A percentile compares a stretch with the other conserved stretches of the same genome.
These are phyloP conservation scores for Steatornis caripensis DNA, from an alignment of 2,113 vertebrate species.

Conservation along the genomic window DNA sequence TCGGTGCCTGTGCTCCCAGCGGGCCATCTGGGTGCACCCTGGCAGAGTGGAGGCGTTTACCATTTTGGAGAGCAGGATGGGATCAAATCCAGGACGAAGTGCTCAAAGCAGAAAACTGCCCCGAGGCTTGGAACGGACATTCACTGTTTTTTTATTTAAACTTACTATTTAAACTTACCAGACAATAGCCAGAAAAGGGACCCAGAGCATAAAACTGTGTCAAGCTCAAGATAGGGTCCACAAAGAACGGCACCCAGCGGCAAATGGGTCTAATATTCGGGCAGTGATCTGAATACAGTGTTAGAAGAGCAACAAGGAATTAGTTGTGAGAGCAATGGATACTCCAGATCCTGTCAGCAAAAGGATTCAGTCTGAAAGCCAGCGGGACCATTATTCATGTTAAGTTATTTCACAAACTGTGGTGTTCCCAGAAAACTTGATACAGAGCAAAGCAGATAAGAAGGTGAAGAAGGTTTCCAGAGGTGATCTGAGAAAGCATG, in stretches of 20 bases:
- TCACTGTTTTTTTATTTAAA: background rate
- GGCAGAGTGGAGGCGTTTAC: background rate
- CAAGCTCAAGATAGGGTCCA: background rate
- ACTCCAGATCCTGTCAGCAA: background rate
- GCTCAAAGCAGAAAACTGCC: background rate
- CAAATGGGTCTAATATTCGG: background rate
- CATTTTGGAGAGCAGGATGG: background rate
- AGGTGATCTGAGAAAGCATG: background rate
- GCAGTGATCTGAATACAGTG: background rate
- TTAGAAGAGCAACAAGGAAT: background rate
- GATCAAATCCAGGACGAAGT: background rate
- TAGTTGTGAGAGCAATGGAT: background rate
- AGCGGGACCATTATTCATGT: background rate
- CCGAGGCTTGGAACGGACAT: background rate
- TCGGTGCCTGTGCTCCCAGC: fast-evolving
- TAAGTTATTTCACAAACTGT: background rate
- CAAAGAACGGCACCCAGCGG: background rate
- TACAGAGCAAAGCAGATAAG: slow-evolving; percentile 26
- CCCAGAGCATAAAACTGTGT: background rate
- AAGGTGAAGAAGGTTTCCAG: slow-evolving; percentile 10
- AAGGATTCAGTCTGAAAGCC: slow-evolving; percentile 11
- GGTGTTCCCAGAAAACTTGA: slow-evolving; percentile 12
- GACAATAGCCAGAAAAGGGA: background rate
- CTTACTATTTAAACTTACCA: background rate
- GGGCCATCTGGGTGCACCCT: too few species aligned